Conservation (phyloP, 2,888 invertebrate species). For the Coelinius sp. region DNA sequence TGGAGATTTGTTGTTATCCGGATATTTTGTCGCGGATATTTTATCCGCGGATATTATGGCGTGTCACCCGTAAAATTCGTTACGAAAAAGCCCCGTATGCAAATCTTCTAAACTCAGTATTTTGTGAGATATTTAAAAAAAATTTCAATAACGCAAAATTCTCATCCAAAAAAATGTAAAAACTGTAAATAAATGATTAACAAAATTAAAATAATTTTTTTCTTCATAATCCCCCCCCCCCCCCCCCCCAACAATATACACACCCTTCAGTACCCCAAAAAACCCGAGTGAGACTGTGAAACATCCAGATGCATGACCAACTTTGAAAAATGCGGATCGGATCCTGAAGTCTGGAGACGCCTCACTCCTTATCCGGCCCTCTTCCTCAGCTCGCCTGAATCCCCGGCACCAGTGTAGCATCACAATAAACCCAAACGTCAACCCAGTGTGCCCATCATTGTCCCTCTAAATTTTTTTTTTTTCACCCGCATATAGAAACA, state of each 20-base stretch:
- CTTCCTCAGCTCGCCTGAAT: slow-evolving; percentile 54
- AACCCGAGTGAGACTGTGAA: background rate
- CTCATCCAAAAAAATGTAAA: too few species aligned
- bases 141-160: too few species aligned
- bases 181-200: too few species aligned
- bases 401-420: slow-evolving; percentile 41
- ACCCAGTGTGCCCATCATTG: background rate
- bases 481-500: background rate
- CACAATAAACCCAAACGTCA: slow-evolving; percentile 5
- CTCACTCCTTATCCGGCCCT: slow-evolving; percentile 50
- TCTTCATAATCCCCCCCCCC: background rate
- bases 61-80: too few species aligned
- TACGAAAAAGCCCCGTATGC: too few species aligned
- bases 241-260: background rate
- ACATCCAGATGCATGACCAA: slow-evolving; percentile 50
- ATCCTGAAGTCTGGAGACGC: slow-evolving; percentile 38
- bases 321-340: slow-evolving; percentile 44
- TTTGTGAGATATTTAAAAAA: too few species aligned
- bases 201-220: too few species aligned
- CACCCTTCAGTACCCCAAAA: too few species aligned
- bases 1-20: too few species aligned
- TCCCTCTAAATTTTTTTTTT: background rate
- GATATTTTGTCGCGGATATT: too few species aligned
- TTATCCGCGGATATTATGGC: too few species aligned
- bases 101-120: too few species aligned